Conservation (phyloP, 1,140 invertebrate species). For the Adelges cooleyi region DNA sequence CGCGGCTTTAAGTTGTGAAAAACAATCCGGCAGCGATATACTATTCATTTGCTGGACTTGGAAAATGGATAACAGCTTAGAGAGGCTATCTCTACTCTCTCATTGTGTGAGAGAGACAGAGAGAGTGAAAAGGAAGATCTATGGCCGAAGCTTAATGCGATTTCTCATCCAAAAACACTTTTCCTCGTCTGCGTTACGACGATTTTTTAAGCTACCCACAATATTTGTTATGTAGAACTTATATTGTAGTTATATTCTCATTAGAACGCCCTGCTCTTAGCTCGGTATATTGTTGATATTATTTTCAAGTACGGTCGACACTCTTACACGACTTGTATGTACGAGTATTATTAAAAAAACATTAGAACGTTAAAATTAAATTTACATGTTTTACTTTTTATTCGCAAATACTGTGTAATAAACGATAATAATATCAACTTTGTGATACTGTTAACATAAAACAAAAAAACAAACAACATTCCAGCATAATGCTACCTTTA, state of each 20-base stretch:
- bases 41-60: background rate
- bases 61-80: background rate
- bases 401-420: too few relatives aligned
- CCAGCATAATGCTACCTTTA: too few relatives aligned
- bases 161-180: background rate
- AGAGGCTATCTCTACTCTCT: too few relatives aligned
- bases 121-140: too few relatives aligned
- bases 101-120: background rate
- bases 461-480: too few relatives aligned
- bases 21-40: background rate
- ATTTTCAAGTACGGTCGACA: too few relatives aligned
- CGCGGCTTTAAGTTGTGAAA: background rate
- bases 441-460: too few relatives aligned
- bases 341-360: too few relatives aligned
- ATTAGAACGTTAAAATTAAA: too few relatives aligned
- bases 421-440: too few relatives aligned
- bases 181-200: background rate
- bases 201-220: background rate
- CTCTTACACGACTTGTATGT: too few relatives aligned
- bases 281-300: background rate
- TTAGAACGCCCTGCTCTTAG: background rate
- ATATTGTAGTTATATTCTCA: slow-evolving; percentile 14
- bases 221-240: background rate
- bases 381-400: too few relatives aligned
- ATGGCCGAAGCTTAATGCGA: background rate